Conservation (phyloP, 2,113 vertebrate species). For the Delphinus delphis region DNA sequence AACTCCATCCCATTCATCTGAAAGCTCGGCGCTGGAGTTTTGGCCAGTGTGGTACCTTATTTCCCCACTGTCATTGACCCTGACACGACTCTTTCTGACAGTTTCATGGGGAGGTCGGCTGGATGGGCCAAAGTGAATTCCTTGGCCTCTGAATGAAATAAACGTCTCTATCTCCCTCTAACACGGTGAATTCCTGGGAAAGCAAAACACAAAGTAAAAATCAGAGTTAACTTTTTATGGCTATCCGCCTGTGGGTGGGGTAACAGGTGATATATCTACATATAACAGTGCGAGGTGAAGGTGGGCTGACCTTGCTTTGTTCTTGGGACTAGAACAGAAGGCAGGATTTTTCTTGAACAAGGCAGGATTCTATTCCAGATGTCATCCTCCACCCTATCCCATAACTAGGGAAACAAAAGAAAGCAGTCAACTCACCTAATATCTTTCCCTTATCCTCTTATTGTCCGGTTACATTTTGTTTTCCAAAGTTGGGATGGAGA, state of each 20-base stretch:
- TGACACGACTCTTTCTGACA: neutral
- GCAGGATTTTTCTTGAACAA: neutral
- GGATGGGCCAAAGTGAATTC: neutral
- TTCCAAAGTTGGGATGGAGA: neutral
- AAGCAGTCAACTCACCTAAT: neutral
- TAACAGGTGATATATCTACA: neutral
- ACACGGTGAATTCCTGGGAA: neutral
- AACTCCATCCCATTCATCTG: neutral
- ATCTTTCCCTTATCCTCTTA: neutral
- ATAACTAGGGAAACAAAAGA: neutral
- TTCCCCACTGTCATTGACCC: neutral
- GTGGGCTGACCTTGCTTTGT: neutral
- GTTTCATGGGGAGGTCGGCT: neutral
- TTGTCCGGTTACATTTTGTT: slow-evolving; percentile 57
- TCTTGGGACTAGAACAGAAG: neutral
- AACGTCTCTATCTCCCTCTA: neutral
- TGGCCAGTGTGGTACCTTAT: neutral
- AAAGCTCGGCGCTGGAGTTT: neutral
- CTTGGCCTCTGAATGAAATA: neutral
- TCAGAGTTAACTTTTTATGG: neutral
- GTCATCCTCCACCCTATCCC: neutral
- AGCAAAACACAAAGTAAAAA: neutral
- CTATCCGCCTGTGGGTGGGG: neutral
- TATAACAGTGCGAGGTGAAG: neutral
- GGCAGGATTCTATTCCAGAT: neutral